Evolutionary conservation across 2,797 vertebrate genomes (phyloP).

Genomic region (Myripristis murdjan): DNA sequence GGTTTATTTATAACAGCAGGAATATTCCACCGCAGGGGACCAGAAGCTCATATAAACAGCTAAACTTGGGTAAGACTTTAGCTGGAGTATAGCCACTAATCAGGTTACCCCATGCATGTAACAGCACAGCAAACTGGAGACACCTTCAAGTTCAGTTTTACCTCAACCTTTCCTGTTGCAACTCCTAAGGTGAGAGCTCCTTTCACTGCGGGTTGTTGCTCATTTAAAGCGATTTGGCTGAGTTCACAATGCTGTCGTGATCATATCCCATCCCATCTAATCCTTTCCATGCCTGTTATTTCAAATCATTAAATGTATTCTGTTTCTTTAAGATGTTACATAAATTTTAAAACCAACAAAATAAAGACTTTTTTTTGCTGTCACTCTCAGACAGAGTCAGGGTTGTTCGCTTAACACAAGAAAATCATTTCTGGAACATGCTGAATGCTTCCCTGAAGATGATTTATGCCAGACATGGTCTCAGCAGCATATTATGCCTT

Average conservation of each 20-base stretch:
- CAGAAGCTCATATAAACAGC: slow-evolving; percentile 43
- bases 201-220: slow-evolving; percentile 46
- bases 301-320: slow-evolving; percentile 31
- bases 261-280: slow-evolving; percentile 64
- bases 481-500: slow-evolving; percentile 32
- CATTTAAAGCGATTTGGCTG: slow-evolving; percentile 44
- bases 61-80: slow-evolving; percentile 45
- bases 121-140: too few species aligned
- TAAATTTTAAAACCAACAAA: slow-evolving; percentile 38
- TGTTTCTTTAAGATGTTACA: slow-evolving; percentile 15
- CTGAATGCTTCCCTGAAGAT: slow-evolving; percentile 30
- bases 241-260: slow-evolving; percentile 58
- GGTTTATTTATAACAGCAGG: slow-evolving; percentile 51
- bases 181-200: not conserved
- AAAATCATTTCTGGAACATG: too few species aligned
- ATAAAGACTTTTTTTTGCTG: slow-evolving; percentile 10
- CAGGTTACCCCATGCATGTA: too few species aligned
- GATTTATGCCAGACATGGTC: slow-evolving; percentile 24
- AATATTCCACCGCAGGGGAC: slow-evolving; percentile 46
- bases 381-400: too few species aligned
- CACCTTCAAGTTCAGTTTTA: too few species aligned
- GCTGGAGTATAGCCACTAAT: slow-evolving; percentile 33
- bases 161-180: too few species aligned
- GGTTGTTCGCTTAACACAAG: too few species aligned
- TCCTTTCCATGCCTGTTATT: slow-evolving; percentile 44